These are phyloP conservation scores for Molossus alvarezi DNA, from an alignment of 2,797 vertebrate species.

Conservation along the genomic window DNA sequence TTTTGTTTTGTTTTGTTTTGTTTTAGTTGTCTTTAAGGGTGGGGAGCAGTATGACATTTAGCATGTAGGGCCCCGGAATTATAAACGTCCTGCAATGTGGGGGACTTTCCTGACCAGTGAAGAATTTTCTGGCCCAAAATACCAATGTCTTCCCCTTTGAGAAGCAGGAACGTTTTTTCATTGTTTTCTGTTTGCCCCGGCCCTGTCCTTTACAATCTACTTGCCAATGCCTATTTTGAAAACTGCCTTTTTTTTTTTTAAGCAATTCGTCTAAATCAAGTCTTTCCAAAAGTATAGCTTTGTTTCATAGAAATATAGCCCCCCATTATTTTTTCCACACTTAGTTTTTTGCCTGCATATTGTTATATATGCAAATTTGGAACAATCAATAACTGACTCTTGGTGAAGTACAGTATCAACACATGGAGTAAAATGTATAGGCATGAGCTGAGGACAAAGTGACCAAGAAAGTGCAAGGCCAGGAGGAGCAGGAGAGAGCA, in stretches of 20 bases:
- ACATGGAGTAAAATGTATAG: not conserved
- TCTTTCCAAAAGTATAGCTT: not conserved
- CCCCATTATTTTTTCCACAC: not conserved
- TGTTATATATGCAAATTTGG: slow-evolving; percentile 8
- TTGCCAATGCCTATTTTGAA: slow-evolving; percentile 3
- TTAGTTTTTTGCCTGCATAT: not conserved
- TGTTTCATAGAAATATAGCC: slow-evolving; percentile 11
- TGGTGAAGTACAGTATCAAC: not conserved
- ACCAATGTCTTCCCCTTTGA: not conserved
- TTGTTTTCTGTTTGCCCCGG: not conserved
- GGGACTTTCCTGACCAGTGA: not conserved
- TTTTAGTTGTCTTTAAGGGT: not conserved
- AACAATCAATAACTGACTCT: not conserved
- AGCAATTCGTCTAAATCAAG: not conserved
- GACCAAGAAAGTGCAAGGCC: not conserved
- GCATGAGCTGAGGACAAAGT: not conserved
- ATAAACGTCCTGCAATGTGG: not conserved
- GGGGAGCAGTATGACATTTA: not conserved
- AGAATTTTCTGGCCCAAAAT: not conserved
- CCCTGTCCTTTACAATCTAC: not conserved
- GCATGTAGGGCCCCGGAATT: not conserved
- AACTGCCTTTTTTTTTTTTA: slow-evolving; percentile 21
- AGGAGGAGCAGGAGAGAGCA: not conserved
- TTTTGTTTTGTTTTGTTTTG: not conserved
- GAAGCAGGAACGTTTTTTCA: not conserved